Percentiles rank a stretch among this genome's conserved stretches.
phyloP scores from a whole-genome alignment of 2,888 invertebrate genomes.

The Drosophila infuscata region DNA sequence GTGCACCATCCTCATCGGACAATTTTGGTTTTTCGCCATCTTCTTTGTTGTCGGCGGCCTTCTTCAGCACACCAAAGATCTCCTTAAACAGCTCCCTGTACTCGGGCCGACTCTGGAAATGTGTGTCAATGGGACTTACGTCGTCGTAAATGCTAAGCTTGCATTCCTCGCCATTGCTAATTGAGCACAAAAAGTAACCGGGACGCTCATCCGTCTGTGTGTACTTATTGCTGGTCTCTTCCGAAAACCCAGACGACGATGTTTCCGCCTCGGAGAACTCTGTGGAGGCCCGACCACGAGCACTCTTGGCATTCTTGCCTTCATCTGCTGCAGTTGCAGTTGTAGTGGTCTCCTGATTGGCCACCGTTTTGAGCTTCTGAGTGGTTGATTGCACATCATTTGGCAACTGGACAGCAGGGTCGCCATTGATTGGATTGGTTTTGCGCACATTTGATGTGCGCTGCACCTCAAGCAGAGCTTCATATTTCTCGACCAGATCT shows the following conservation, averaged over 20 bases:
- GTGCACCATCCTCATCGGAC: slow-evolving; percentile 87
- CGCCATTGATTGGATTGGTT: slow-evolving; percentile 36
- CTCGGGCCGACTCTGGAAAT: slow-evolving; percentile 93
- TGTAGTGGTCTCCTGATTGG: slow-evolving; percentile 22
- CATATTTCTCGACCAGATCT: slow-evolving; percentile 93
- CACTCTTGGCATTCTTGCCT: slow-evolving; percentile 43
- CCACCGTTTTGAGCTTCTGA: slow-evolving; percentile 63
- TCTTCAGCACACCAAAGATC: slow-evolving; percentile 92
- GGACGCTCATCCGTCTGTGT: slow-evolving; percentile 93
- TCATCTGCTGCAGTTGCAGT: slow-evolving; percentile 39
- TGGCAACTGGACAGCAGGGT: slow-evolving; percentile 72
- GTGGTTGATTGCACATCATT: slow-evolving; percentile 89
- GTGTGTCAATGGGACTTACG: slow-evolving; percentile 91
- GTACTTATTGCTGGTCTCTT: slow-evolving; percentile 93
- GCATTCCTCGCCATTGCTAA: slow-evolving; percentile 94
- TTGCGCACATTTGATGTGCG: slow-evolving; percentile 87
- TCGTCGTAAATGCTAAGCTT: slow-evolving; percentile 94
- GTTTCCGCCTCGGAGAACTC: slow-evolving; percentile 95
- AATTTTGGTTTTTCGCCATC: slow-evolving; percentile 91
- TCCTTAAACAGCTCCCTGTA: slow-evolving; percentile 93
- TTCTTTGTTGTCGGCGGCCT: slow-evolving; percentile 93
- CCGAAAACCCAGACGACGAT: slow-evolving; percentile 93
- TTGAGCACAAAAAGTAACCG: slow-evolving; percentile 93
- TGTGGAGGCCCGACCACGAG: slow-evolving; percentile 89
- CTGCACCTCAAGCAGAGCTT: slow-evolving; percentile 92